Base-by-base conservation (phyloP, 2,888 invertebrate genomes). In the Psococerastis gibbosa region DNA sequence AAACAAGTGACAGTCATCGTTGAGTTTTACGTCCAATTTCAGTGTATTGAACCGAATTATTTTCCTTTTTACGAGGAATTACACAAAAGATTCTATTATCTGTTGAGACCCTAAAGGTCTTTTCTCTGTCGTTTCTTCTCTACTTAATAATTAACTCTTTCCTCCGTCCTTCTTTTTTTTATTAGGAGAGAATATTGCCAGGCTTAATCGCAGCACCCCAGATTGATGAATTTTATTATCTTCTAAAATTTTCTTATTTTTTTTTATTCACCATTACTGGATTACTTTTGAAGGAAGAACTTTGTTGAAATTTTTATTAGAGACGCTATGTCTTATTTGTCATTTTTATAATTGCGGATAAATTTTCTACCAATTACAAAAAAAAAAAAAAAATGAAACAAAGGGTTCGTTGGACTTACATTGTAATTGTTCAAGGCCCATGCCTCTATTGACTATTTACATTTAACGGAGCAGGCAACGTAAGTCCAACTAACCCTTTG, bases 1-100 rank as follows among this genome's bases (percentile, higher is more conserved):
- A 38, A 38, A 38, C 38, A 38, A 38, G 38, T 38, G 38, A 38
- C 38, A 38, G 22, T 38, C 38, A 22, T 38, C 38, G 20, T 38
- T 17, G 38, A 20, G 38, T 38, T 38, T 38, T 38, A 38, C 22
- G 38, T 38, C 22, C 38, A 38, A 38, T 38, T 38, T 38, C 20
- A 38, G 38, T 20, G n/a, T 20, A 22, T 38, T 38, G 20, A 13
- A 17, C 17, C 20, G 22, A 38, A 38, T 38, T 22, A 38, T 38
- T 38, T 38, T 38, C 38, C 20, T 38, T 38, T 38, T 27, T 38
- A 17, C 38, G 22, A 22, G 18, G 20, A 38, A 38, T 15, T 38
- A 18, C 38, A 20, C 38, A 18, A 38, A 22, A 22, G 22, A 18
- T 38, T 22, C 22, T 20, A 38, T 20, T 38, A 38, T 17, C 17